Evolutionary conservation across 2,888 invertebrate species (phyloP).

Genomic region (Lacanobia oleracea): DNA sequence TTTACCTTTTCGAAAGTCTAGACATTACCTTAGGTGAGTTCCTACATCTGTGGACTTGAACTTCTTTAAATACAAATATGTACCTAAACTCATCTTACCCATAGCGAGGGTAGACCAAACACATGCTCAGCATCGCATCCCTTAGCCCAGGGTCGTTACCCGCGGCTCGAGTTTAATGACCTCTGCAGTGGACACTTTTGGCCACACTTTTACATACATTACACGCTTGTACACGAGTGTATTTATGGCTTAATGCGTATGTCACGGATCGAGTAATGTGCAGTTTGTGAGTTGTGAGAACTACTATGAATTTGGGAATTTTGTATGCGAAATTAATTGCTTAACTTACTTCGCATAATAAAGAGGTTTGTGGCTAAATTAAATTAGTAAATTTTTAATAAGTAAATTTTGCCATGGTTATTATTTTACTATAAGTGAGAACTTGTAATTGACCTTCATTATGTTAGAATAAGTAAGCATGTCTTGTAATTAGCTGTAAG

Average conservation of each 20-base stretch:
- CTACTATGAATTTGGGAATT: neutral
- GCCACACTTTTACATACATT: conserved; percentile 57
- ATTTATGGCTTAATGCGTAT: conserved; percentile 45
- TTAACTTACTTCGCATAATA: neutral
- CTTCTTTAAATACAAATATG: neutral
- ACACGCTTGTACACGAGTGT: conserved; percentile 37
- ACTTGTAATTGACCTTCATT: too few species aligned
- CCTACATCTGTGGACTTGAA: neutral
- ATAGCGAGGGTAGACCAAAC: conserved; percentile 9
- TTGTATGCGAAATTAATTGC: neutral
- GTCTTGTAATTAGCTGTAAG: too few species aligned
- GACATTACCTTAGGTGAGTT: too few species aligned
- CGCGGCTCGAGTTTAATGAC: conserved; percentile 46
- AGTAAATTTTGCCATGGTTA: too few species aligned
- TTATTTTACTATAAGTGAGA: too few species aligned
- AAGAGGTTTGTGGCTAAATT: neutral
- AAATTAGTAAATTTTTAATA: too few species aligned
- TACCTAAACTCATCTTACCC: neutral
- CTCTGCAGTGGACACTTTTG: conserved; percentile 54
- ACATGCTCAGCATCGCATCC: conserved; percentile 40
- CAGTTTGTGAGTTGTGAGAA: neutral
- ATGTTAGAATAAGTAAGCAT: too few species aligned
- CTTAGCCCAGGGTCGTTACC: conserved; percentile 50
- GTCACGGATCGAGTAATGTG: conserved; percentile 35
- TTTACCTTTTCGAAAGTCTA: too few species aligned